Conservation (phyloP, 1,140 invertebrate species). For the Phocides pigmalion region DNA sequence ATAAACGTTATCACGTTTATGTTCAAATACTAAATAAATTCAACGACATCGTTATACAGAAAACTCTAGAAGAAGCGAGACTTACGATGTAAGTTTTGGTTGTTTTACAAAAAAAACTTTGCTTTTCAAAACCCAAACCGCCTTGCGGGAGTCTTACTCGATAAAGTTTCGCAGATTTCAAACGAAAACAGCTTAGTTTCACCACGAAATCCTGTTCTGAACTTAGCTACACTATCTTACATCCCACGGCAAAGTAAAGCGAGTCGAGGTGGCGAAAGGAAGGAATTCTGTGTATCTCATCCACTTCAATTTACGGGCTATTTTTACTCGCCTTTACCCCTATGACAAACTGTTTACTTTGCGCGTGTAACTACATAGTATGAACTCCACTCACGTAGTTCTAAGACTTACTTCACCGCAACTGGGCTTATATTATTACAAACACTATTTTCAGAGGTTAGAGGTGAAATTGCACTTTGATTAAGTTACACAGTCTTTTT, state of each 20-base stretch:
- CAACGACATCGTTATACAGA: no score
- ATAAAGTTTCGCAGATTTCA: constrained; percentile 17
- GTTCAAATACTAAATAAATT: no score
- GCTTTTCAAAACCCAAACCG: constrained; percentile 7
- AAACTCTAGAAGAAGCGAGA: constrained; percentile 5
- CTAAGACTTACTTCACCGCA: constrained; percentile 12
- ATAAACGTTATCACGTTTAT: no score
- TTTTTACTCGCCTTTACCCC: constrained; percentile 23
- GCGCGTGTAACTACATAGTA: constrained; percentile 18
- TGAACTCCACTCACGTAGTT: constrained; percentile 25
- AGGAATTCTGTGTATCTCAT: constrained; percentile 32
- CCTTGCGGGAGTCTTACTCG: constrained; percentile 1
- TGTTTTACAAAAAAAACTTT: constrained; percentile 10
- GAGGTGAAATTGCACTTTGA: background rate
- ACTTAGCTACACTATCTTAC: constrained; percentile 23
- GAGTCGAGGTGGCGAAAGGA: constrained; percentile 14
- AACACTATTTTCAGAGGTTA: constrained; percentile 4
- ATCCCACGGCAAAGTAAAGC: constrained; percentile 12
- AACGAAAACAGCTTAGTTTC: constrained; percentile 17
- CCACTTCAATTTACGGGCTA: constrained; percentile 34
- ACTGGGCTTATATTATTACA: constrained; percentile 30
- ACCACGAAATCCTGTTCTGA: constrained; percentile 21
- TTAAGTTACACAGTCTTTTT: background rate
- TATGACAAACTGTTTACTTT: constrained; percentile 31
- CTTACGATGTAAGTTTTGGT: background rate